Base-by-base conservation (phyloP, 1,140 invertebrate genomes). In the Neodiprion virginianus region DNA sequence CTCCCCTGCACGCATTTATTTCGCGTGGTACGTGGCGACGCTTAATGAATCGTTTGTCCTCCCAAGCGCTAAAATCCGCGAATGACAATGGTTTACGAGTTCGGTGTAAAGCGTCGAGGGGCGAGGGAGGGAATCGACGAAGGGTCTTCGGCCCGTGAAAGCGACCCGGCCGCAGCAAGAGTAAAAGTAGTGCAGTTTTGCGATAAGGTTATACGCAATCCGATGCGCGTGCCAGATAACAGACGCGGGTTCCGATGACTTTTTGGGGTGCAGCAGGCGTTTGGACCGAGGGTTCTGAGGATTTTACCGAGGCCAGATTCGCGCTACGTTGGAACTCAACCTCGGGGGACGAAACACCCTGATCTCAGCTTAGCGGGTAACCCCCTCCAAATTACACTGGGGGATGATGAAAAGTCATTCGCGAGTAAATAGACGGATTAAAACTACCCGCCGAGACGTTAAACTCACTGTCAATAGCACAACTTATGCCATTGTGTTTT, bases 361-460 rank as follows among this genome's bases (percentile, higher is more conserved):
- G 71, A 40, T 67, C 67, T 75, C 75, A 78, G 75, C 53, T 50
- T 72, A 72, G 14, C 74, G 72, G 71, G n/a, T 8, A n/a, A 65
- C 75, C 47, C 17, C 50, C 47, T 77, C 76, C 72, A 75, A 79
- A 79, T 79, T 79, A 79, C 77, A 76, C 76, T 48, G 50, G 50
- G 76, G 76, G 71, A 76, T 75, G 71, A 76, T 75, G 74, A 77
- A 77, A 77, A 77, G 78, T 79, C 76, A 79, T 79, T 79, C 74
- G 69, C 71, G 69, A 79, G 72, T 72, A 79, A 79, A 79, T 79
- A 77, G 78, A 69, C 78, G 73, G 78, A 79, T 79, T 79, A 79
- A 77, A 61, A 61, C 53, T 8, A 61, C 53, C 53, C 28, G 28
- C 28, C 28, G 28, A 40, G 28, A 40, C 28, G 28, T 40, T 4